phyloP scores from a whole-genome alignment of 2,797 vertebrate genomes.

The Lycodopsis pacificus region DNA sequence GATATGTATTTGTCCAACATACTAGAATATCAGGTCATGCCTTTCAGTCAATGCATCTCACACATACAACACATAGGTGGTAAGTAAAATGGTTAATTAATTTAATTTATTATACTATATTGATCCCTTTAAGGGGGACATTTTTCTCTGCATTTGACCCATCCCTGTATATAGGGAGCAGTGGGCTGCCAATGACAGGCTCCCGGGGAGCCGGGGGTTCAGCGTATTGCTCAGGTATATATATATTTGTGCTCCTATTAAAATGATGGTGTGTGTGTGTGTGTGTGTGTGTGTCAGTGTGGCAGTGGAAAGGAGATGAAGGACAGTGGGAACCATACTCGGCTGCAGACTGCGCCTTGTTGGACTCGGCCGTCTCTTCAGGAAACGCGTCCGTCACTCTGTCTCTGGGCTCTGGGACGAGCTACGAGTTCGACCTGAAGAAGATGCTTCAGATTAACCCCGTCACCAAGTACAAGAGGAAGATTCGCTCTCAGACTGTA shows the following conservation, averaged over 20 bases:
- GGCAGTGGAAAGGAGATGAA: slow-evolving; percentile 87
- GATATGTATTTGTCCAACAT: not conserved
- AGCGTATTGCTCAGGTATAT: too few relatives aligned
- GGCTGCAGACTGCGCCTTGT: slow-evolving; percentile 61
- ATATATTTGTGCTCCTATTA: too few relatives aligned
- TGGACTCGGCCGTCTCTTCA: slow-evolving; percentile 71
- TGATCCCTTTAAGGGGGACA: too few relatives aligned
- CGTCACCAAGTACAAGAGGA: slow-evolving; percentile 81
- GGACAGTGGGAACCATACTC: slow-evolving; percentile 82
- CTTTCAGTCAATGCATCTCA: not conserved
- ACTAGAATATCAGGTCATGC: not conserved
- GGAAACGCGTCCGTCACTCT: slow-evolving; percentile 69
- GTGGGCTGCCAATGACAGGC: too few relatives aligned
- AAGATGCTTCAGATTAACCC: slow-evolving; percentile 87
- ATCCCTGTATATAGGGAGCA: too few relatives aligned
- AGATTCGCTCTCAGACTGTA: slow-evolving; percentile 76
- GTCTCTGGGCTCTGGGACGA: slow-evolving; percentile 54
- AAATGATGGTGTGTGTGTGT: slow-evolving; percentile 62
- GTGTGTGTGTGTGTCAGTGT: slow-evolving; percentile 65
- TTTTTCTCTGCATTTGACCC: too few relatives aligned
- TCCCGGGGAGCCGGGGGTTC: too few relatives aligned
- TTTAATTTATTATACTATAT: too few relatives aligned
- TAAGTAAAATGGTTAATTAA: not conserved
- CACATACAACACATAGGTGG: not conserved
- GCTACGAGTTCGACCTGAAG: slow-evolving; percentile 83